Evolutionary conservation across 1,140 invertebrate species (phyloP).

Genomic region (Diabrotica undecimpunctata): DNA sequence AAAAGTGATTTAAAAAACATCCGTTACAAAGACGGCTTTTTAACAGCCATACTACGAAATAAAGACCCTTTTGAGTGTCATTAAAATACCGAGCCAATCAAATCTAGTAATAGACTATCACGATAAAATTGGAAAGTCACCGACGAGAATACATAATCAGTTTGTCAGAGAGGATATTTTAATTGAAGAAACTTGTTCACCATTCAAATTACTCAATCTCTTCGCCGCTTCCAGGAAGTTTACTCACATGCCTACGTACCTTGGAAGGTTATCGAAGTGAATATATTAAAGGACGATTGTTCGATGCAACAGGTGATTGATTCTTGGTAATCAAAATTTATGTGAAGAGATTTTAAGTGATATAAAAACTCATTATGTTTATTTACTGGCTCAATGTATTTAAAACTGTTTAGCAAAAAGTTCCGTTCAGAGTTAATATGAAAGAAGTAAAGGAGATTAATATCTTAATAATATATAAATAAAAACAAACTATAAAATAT

Average conservation of each 20-base stretch:
- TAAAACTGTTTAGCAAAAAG: too few species aligned
- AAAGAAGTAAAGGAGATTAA: too few species aligned
- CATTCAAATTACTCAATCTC: constrained; percentile 2
- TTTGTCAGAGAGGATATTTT: constrained; percentile 1
- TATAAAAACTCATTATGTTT: too few species aligned
- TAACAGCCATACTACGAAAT: neutral
- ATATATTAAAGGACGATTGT: neutral
- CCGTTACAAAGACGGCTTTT: neutral
- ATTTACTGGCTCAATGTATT: too few species aligned
- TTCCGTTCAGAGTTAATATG: too few species aligned
- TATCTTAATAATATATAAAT: too few species aligned
- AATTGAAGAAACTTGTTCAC: neutral
- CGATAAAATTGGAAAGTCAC: constrained; percentile 2
- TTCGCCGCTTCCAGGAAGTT: neutral
- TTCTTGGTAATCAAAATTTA: neutral
- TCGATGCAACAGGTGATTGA: neutral
- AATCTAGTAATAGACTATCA: constrained; percentile 1
- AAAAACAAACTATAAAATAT: too few species aligned
- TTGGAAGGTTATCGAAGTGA: too few species aligned
- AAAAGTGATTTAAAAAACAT: neutral
- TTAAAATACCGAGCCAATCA: neutral
- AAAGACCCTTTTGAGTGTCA: neutral
- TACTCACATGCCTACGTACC: neutral
- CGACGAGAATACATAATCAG: neutral
- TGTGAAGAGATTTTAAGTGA: too few species aligned